Evolutionary conservation across 2,888 invertebrate species (phyloP).

Genomic region (Cancer borealis): DNA sequence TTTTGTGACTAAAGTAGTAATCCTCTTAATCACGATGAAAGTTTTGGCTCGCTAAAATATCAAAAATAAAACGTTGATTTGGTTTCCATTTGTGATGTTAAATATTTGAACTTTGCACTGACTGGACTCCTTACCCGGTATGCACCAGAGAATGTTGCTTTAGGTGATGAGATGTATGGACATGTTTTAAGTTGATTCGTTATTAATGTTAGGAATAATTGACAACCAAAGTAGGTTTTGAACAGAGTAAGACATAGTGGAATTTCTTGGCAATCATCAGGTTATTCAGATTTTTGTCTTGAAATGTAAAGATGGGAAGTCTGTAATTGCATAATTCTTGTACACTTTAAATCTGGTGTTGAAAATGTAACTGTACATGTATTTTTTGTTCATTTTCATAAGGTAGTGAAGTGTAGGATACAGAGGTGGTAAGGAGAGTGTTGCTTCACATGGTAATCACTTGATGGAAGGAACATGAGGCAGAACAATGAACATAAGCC

Average conservation of each 20-base stretch:
- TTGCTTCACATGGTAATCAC: background rate
- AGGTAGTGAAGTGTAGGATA: background rate
- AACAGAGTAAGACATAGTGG: background rate
- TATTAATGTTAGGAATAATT: background rate
- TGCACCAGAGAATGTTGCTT: background rate
- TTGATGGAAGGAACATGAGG: background rate
- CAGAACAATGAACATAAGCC: background rate
- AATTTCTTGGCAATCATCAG: background rate
- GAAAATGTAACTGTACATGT: constrained; percentile 25
- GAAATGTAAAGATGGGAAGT: background rate
- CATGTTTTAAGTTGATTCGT: background rate
- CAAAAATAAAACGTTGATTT: background rate
- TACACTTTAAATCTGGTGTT: constrained; percentile 10
- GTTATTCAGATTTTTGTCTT: constrained; percentile 36
- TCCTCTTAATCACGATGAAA: background rate
- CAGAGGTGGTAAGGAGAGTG: background rate
- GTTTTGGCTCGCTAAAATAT: background rate
- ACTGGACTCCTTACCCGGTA: background rate
- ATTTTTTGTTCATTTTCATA: constrained; percentile 25
- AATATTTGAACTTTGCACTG: background rate
- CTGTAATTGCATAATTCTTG: background rate
- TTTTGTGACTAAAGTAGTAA: background rate
- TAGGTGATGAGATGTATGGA: background rate
- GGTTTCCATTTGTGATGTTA: background rate
- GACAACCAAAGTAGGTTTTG: background rate